These are phyloP conservation scores for Rhadinocentrus ornatus DNA, from an alignment of 2,797 vertebrate species.

Conservation along the genomic window DNA sequence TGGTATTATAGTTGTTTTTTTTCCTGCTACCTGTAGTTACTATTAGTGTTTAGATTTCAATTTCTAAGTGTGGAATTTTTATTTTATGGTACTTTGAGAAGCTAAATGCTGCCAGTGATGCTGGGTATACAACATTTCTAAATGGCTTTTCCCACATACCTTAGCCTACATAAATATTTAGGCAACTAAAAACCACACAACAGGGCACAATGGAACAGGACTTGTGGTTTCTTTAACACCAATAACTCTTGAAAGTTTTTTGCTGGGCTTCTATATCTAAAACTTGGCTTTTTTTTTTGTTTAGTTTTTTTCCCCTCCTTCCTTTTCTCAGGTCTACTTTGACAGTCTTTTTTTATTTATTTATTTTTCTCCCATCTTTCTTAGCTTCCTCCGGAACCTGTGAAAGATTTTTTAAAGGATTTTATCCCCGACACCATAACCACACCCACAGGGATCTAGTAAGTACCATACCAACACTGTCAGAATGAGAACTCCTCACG, in stretches of 20 bases:
- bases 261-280: conserved; percentile 10
- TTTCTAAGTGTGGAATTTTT: neutral
- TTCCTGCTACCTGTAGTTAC: neutral
- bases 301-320: too few species aligned
- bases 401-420: conserved; percentile 63
- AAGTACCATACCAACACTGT: conserved; percentile 47
- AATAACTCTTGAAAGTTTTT: neutral
- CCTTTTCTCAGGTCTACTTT: neutral
- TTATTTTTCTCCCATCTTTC: conserved; percentile 19
- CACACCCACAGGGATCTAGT: conserved; percentile 77
- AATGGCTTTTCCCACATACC: neutral
- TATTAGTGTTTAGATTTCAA: neutral
- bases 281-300: conserved; percentile 5
- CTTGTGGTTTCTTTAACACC: neutral
- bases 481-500: neutral
- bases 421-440: conserved; percentile 57
- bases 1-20: neutral
- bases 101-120: neutral
- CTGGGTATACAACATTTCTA: neutral
- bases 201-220: neutral
- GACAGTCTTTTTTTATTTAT: neutral
- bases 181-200: neutral
- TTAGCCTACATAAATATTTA: neutral
- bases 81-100: neutral
- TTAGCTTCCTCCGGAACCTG: conserved; percentile 44